A percentile compares a stretch with the other conserved stretches of the same genome.
Conservation (phyloP, 1,140 invertebrate genomes). For the Heliconius hermathena region DNA sequence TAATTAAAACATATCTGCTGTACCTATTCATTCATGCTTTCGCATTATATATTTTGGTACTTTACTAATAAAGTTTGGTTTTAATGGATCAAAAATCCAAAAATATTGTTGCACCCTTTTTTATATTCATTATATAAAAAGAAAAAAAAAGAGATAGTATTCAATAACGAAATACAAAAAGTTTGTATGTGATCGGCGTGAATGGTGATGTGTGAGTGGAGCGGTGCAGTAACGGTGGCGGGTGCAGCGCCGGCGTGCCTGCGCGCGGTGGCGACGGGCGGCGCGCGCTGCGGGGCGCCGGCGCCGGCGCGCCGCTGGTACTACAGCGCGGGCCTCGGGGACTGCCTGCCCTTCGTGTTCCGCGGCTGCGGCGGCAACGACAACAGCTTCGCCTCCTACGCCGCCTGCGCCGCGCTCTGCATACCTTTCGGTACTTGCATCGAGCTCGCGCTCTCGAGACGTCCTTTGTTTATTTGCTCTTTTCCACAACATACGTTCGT, state of each 20-base stretch:
- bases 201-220: background rate
- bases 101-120: no score
- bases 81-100: no score
- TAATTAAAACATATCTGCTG: background rate
- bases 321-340: constrained; percentile 54
- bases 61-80: background rate
- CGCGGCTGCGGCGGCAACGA: constrained; percentile 93
- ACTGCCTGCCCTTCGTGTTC: constrained; percentile 89
- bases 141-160: background rate
- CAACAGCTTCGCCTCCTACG: constrained; percentile 89
- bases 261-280: constrained; percentile 51
- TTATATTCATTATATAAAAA: no score
- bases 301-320: constrained; percentile 54
- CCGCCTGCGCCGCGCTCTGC: constrained; percentile 88
- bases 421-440: constrained; percentile 57
- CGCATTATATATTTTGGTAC: background rate
- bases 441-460: background rate
- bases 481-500: background rate
- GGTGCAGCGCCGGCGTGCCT: constrained; percentile 41
- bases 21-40: background rate
- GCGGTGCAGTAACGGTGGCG: background rate
- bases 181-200: background rate
- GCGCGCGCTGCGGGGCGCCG: constrained; percentile 36
- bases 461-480: background rate
- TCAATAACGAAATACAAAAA: background rate